These are phyloP conservation scores for Pimpla rufipes DNA, from an alignment of 2,888 invertebrate genomes.

Conservation along the genomic window DNA sequence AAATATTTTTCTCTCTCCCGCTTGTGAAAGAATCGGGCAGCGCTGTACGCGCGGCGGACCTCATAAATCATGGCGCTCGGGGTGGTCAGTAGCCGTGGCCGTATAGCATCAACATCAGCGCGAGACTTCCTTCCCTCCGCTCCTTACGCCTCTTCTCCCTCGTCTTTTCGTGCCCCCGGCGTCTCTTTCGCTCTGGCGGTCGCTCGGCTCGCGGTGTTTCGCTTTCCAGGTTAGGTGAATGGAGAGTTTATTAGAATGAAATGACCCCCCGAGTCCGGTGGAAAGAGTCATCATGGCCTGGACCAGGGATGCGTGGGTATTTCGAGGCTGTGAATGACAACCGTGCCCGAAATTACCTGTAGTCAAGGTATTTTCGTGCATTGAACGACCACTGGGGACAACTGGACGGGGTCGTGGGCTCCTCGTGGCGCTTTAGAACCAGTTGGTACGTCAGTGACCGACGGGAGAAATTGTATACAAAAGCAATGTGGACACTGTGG, in stretches of 20 bases:
- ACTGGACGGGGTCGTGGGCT: not conserved
- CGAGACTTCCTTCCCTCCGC: constrained; percentile 30
- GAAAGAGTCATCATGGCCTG: constrained; percentile 67
- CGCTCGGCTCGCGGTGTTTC: constrained; percentile 79
- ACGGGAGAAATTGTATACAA: not conserved
- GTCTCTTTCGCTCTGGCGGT: constrained; percentile 42
- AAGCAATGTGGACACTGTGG: constrained; percentile 22
- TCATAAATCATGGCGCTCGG: constrained; percentile 82
- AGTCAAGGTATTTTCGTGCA: not conserved
- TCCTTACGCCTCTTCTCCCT: constrained; percentile 71
- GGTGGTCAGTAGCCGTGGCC: constrained; percentile 78
- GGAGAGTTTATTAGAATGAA: constrained; percentile 63
- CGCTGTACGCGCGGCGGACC: constrained; percentile 64
- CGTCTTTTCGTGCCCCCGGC: constrained; percentile 1
- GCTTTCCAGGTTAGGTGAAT: constrained; percentile 65
- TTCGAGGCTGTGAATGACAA: constrained; percentile 51
- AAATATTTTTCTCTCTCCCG: constrained; percentile 55
- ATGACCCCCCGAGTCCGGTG: constrained; percentile 46
- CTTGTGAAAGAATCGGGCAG: constrained; percentile 67
- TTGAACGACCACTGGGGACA: not conserved
- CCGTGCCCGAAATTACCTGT: constrained; percentile 36
- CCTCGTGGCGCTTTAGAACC: not conserved
- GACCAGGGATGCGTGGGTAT: not conserved
- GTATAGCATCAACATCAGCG: constrained; percentile 52
- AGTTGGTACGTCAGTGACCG: not conserved